Evolutionary conservation across 2,888 invertebrate genomes (phyloP).

Genomic region (Zele albiditarsus): DNA sequence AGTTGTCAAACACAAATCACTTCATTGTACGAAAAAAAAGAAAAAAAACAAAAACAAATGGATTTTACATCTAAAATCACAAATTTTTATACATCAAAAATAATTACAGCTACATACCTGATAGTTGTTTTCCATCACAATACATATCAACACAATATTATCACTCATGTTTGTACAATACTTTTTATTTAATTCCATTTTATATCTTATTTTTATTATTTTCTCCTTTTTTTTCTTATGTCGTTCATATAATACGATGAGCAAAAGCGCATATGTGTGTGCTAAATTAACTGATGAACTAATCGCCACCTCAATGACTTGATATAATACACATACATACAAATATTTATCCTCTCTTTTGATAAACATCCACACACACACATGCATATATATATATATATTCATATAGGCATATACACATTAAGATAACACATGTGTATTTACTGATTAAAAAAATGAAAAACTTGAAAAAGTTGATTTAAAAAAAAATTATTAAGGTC

Average conservation of each 20-base stretch:
- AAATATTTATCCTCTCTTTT: constrained; percentile 2
- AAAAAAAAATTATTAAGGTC: background rate
- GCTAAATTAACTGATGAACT: constrained; percentile 62
- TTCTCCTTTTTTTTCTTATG: constrained; percentile 11
- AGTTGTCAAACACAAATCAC: no score
- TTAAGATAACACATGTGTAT: background rate
- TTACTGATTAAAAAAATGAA: background rate
- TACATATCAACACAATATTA: background rate
- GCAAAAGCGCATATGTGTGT: background rate
- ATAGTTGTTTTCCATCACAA: background rate
- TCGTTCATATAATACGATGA: background rate
- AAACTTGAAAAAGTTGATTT: background rate
- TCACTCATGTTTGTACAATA: background rate
- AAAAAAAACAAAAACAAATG: no score
- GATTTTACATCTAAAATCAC: no score
- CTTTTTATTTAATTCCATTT: background rate
- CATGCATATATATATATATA: background rate
- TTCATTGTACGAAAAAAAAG: no score
- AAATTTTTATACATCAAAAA: no score
- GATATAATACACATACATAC: constrained; percentile 6
- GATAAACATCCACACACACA: background rate
- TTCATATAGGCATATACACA: background rate
- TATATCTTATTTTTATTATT: constrained; percentile 27
- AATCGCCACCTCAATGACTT: constrained; percentile 54
- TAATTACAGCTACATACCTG: no score